phyloP scores from a whole-genome alignment of 2,113 vertebrate species.

The Muntiacus muntjak region DNA sequence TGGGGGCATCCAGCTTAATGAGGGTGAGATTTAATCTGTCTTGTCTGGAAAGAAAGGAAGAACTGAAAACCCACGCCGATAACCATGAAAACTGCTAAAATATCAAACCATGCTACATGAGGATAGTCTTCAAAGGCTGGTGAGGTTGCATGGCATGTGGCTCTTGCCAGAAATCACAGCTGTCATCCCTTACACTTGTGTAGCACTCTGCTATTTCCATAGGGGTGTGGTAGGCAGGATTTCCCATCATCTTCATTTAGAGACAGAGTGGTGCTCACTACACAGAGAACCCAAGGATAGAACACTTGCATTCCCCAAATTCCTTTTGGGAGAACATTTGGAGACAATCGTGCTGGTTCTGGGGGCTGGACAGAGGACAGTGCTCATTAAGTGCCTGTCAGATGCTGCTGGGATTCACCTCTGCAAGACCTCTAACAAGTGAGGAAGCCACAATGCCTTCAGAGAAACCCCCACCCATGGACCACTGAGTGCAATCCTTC shows the following conservation, averaged over 20 bases:
- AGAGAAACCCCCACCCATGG: not conserved
- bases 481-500: not conserved
- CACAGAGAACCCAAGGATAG: not conserved
- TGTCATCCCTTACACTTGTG: not conserved
- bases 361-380: not conserved
- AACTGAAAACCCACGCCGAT: not conserved
- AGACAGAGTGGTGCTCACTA: not conserved
- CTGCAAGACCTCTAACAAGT: not conserved
- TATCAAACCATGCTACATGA: not conserved
- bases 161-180: not conserved
- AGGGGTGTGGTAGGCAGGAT: not conserved
- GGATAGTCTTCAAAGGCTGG: not conserved
- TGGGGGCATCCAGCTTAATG: not conserved
- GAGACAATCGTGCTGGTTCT: not conserved
- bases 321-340: not conserved
- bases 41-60: constrained; percentile 35
- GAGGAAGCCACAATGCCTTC: not conserved
- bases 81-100: not conserved
- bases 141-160: not conserved
- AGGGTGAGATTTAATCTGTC: not conserved
- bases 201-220: not conserved
- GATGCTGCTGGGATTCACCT: not conserved
- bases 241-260: not conserved
- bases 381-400: not conserved
- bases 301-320: not conserved